Conservation (phyloP, 1,140 invertebrate genomes). For the Acromyrmex echinatior region DNA sequence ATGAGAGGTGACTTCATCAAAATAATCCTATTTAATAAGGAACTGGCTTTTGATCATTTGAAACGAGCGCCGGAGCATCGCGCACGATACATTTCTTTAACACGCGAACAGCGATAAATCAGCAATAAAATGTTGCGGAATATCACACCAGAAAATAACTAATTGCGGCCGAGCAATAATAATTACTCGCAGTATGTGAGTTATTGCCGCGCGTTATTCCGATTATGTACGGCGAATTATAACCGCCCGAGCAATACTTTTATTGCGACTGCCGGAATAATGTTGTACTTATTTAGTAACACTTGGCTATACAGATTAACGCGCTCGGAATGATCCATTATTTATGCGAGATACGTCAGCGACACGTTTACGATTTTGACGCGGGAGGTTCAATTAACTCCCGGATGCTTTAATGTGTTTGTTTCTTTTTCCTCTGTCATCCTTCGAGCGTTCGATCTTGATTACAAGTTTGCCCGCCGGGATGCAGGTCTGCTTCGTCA, state of each 20-base stretch:
- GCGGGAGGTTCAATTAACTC: constrained; percentile 65
- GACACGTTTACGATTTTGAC: constrained; percentile 65
- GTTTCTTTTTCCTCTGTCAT: constrained; percentile 46
- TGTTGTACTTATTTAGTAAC: constrained; percentile 55
- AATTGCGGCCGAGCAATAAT: constrained; percentile 69
- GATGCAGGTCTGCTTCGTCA: constrained; percentile 46
- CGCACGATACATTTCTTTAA: constrained; percentile 71
- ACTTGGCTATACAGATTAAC: constrained; percentile 49
- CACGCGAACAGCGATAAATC: constrained; percentile 72
- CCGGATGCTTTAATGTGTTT: constrained; percentile 44
- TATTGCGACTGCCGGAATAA: constrained; percentile 53
- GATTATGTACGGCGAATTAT: constrained; percentile 69
- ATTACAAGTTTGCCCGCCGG: constrained; percentile 58
- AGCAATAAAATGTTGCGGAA: constrained; percentile 73
- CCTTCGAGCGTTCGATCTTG: constrained; percentile 53
- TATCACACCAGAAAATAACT: constrained; percentile 64
- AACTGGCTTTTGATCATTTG: constrained; percentile 64
- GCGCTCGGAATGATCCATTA: constrained; percentile 43
- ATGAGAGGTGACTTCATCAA: constrained; percentile 38
- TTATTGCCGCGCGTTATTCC: constrained; percentile 73
- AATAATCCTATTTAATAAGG: constrained; percentile 73
- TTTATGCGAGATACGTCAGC: constrained; percentile 63
- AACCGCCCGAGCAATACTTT: constrained; percentile 35
- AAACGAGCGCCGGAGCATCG: constrained; percentile 62
- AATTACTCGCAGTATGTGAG: constrained; percentile 70